Conservation (phyloP, 2,113 vertebrate genomes). For the Caracal caracal region DNA sequence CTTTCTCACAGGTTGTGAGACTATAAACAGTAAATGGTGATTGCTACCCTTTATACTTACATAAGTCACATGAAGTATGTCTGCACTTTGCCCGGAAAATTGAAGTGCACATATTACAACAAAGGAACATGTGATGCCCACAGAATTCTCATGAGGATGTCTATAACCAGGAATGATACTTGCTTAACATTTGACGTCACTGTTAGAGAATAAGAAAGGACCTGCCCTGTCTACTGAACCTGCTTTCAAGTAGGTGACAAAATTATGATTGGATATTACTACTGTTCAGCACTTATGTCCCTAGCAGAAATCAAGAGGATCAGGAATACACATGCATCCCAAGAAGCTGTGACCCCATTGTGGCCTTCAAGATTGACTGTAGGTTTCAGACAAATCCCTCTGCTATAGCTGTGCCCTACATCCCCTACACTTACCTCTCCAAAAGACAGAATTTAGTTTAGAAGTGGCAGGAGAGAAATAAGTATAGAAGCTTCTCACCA, state of each 20-base stretch:
- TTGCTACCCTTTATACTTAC: not conserved
- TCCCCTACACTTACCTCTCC: accelerated
- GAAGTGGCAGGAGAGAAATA: not conserved
- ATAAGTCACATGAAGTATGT: not conserved
- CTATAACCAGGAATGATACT: not conserved
- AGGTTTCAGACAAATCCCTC: not conserved
- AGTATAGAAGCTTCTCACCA: not conserved
- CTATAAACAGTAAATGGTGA: not conserved
- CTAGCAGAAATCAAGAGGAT: not conserved
- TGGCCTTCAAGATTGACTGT: not conserved
- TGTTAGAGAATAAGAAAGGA: not conserved
- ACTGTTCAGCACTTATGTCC: not conserved
- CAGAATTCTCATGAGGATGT: not conserved
- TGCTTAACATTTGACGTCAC: not conserved
- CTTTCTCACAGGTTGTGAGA: not conserved
- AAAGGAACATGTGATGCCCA: not conserved
- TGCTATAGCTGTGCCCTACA: not conserved
- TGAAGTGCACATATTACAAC: not conserved
- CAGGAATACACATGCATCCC: not conserved
- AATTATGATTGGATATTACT: not conserved
- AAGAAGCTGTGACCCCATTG: not conserved
- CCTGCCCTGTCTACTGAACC: not conserved
- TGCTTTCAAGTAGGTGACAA: not conserved
- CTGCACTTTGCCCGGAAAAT: not conserved
- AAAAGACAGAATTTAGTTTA: not conserved